Evolutionary conservation across 2,113 vertebrate genomes (phyloP).

Genomic region (Coregonus clupeaformis): DNA sequence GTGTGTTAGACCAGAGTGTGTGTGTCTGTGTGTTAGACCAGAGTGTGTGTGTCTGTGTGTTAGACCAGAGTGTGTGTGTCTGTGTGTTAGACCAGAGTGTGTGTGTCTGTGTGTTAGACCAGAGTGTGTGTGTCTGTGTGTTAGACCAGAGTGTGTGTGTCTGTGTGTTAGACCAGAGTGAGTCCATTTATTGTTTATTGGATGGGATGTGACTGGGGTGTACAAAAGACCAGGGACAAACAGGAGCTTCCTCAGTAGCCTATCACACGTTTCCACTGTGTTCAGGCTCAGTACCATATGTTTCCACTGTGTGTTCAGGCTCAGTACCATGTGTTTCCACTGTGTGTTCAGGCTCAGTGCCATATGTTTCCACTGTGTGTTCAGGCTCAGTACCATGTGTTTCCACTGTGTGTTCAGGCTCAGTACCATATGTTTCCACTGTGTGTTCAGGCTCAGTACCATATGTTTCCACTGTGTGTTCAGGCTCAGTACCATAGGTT

Average conservation of each 20-base stretch:
- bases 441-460: too few species aligned
- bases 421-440: too few species aligned
- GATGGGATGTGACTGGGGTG: constrained; percentile 24
- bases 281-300: constrained; percentile 9
- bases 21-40: constrained; percentile 4
- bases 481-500: too few species aligned
- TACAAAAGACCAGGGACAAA: constrained; percentile 49
- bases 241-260: constrained; percentile 44
- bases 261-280: not conserved
- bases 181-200: constrained; percentile 22
- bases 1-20: constrained; percentile 2
- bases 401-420: too few species aligned
- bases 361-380: too few species aligned
- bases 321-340: too few species aligned
- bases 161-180: not conserved
- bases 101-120: constrained; percentile 5
- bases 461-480: too few species aligned
- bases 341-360: too few species aligned
- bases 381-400: too few species aligned
- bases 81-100: constrained; percentile 1
- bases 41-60: constrained; percentile 12
- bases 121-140: constrained; percentile 11
- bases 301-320: constrained; percentile 30
- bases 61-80: constrained; percentile 5
- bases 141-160: constrained; percentile 6